Evolutionary conservation across 2,797 vertebrate genomes (phyloP), one percentile per base, ranked within the genome.

Genomic region (Nasua narica): DNA sequence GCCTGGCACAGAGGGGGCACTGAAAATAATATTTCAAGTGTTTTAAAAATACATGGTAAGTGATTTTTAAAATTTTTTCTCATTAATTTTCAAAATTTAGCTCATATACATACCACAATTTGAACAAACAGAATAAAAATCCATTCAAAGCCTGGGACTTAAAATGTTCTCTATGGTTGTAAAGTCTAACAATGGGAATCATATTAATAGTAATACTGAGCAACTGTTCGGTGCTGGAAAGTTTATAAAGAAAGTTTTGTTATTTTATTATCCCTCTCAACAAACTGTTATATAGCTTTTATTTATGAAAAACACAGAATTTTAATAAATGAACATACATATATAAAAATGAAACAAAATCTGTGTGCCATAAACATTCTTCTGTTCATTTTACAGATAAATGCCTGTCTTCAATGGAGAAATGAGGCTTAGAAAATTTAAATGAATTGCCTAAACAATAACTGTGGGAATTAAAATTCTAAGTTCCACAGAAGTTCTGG

Each of bases 261-360:
- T 86, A 32, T 40, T 4, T 35, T 84, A 18, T 88, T 96, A 74
- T 56, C 7, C 16, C 46, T 69, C 16, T 83, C 46, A 56, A 79
- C 12, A 92, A 92, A 72, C 27, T 94, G 35, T 58, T 85, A 74
- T 5, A 13, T 10, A 65, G 9, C n/a, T 48, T 37, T 91, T 87
- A 54, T 54, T 88, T 90, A 48, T 35, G 32, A 21, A 92, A 94
- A 88, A 74, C 21, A 69, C 60, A 78, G 50, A 79, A 60, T 56
- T 90, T 76, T 77, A 94, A 90, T 50, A 95, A 72, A 37, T 82
- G 72, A 85, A 54, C 67, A 94, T n/a, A 52, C 37, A 79, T 74
- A 91, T 48, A 74, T 46, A 77, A 89, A 96, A 97, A 58, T 93
- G 23, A 95, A 84, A 91, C 50, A 79, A 78, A 88, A 93, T 60